Evolutionary conservation across 2,888 invertebrate species (phyloP).

Genomic region (Pinctada fucata): DNA sequence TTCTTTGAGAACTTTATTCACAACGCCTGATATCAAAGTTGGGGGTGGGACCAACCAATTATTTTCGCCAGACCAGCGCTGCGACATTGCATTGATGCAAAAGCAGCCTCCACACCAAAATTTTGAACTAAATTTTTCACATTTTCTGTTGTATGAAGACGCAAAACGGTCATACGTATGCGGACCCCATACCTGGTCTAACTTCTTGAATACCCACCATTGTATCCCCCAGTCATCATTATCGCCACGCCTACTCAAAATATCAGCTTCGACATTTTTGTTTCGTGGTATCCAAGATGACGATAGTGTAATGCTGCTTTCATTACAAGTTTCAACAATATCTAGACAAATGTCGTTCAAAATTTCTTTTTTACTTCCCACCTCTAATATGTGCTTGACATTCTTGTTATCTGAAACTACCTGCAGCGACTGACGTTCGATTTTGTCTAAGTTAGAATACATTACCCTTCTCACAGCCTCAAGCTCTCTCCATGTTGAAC

Average conservation of each 20-base stretch:
- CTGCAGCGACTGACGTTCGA: background rate
- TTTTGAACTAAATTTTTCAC: constrained; percentile 22
- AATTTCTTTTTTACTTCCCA: constrained; percentile 25
- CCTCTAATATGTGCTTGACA: constrained; percentile 15
- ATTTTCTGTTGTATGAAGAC: constrained; percentile 26
- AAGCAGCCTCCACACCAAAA: constrained; percentile 26
- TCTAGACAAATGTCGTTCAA: constrained; percentile 12
- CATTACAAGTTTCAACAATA: background rate
- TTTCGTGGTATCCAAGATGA: constrained; percentile 30
- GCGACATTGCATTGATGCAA: constrained; percentile 19
- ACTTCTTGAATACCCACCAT: background rate
- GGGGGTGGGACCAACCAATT: constrained; percentile 34
- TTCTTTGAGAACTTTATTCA: constrained; percentile 10
- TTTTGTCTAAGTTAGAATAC: background rate
- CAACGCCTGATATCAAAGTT: background rate
- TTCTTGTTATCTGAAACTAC: constrained; percentile 31
- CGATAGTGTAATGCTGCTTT: background rate
- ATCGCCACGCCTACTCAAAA: constrained; percentile 21
- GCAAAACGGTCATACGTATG: constrained; percentile 28
- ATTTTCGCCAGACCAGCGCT: constrained; percentile 14
- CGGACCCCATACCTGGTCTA: constrained; percentile 21
- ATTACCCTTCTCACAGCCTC: constrained; percentile 17
- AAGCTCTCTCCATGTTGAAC: constrained; percentile 25
- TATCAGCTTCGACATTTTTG: constrained; percentile 21
- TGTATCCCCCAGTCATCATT: constrained; percentile 30